A percentile compares a stretch with the other conserved stretches of the same genome.
Evolutionary conservation across 2,888 invertebrate genomes (phyloP).

Genomic region (Platypus cylindrus): DNA sequence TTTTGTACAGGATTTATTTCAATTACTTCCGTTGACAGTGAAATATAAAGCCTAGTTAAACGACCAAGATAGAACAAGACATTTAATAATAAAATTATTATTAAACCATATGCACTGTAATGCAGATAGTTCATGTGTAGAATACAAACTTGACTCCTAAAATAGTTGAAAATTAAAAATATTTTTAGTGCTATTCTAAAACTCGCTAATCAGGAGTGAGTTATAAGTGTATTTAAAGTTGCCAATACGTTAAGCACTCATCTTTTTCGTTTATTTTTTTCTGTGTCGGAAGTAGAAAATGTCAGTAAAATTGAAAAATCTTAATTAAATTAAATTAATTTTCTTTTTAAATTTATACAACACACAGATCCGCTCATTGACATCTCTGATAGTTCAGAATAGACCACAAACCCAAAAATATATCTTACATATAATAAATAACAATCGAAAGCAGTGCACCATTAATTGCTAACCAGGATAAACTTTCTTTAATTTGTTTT

Average conservation of each 20-base stretch:
- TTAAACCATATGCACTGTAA: conserved; percentile 35
- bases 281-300: no score
- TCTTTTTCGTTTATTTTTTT: no score
- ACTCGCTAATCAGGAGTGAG: no score
- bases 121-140: conserved; percentile 34
- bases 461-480: conserved; percentile 49
- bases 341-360: no score
- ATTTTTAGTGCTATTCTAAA: no score
- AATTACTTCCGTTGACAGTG: conserved; percentile 33
- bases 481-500: conserved; percentile 38
- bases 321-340: no score
- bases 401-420: conserved; percentile 3
- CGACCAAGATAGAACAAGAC: conserved; percentile 41
- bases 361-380: no score
- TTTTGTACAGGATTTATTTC: conserved; percentile 40
- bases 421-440: conserved; percentile 48
- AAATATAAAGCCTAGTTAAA: conserved; percentile 33
- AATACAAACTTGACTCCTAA: conserved; percentile 36
- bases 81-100: conserved; percentile 37
- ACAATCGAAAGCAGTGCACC: conserved; percentile 40
- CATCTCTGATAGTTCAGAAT: conserved; percentile 4
- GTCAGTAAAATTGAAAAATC: no score
- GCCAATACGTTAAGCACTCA: no score
- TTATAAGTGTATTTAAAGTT: no score
- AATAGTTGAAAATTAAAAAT: conserved; percentile 19